Evolutionary conservation across 2,113 vertebrate genomes (phyloP), one percentile per base, ranked within the genome.

Genomic region (Pedetes capensis): DNA sequence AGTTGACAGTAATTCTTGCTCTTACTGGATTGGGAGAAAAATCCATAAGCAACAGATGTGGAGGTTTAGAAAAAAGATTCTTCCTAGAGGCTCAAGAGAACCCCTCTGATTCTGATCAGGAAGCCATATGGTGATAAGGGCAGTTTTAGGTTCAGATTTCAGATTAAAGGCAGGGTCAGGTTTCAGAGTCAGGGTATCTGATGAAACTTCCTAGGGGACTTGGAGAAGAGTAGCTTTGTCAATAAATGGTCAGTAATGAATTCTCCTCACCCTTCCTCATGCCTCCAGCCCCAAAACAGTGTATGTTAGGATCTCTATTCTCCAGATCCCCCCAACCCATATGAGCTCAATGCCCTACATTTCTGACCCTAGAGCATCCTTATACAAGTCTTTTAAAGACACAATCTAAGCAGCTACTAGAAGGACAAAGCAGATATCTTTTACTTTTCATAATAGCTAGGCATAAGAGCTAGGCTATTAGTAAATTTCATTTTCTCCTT

Each of bases 161-260:
- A 79, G 80, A 86, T 95, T 59, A 92, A 95, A 95, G 72, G 22
- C 53, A 47, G 93, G 86, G 42, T 93, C 53, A 27, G 55, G 42
- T 96, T 96, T 95, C 90, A 91, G 34, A 87, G 78, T 64, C 14
- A 55, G 69, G 68, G 3, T 85, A 85, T 95, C 91, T 95, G 96
- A 94, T 91, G 78, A 81, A 51, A 51, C 42, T 81, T 64, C 95
- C 85, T 17, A 23, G 37, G 85, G 72, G 53, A 88, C 47, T 32
- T 59, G 55, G 68, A 74, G 44, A 93, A 84, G 92, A 82, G 42
- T 16, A 59, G 61, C 27, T 34, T 74, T 64, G 88, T 55, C 53
- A 87, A 44, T 92, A 86, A 96, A 76, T n/a, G 49, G 47, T 44
- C 92, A 80, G 75, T 68, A 80, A 95, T 72, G 71, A 89, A 59